Conservation (phyloP, 2,113 vertebrate species). For the Hippocampus comes region DNA sequence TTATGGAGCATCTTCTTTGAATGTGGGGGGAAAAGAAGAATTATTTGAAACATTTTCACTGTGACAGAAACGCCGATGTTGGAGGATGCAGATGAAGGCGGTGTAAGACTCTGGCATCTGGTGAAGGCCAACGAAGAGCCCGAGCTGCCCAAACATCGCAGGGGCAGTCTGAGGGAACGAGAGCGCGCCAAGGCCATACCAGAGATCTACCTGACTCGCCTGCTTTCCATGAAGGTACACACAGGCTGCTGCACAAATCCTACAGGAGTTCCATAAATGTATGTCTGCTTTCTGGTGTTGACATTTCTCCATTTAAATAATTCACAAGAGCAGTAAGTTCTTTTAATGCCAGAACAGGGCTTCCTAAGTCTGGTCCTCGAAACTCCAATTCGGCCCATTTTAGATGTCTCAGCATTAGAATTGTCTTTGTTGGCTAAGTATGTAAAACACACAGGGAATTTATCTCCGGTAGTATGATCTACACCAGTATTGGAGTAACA, state of each 20-base stretch:
- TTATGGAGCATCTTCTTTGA: too few species aligned
- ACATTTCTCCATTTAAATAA: too few species aligned
- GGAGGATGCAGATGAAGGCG: conserved; percentile 95
- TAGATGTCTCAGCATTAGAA: too few species aligned
- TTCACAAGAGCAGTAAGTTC: too few species aligned
- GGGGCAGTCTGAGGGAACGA: conserved; percentile 88
- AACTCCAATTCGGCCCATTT: too few species aligned
- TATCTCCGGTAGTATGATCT: too few species aligned
- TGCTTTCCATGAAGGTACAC: conserved; percentile 96
- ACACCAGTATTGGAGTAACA: too few species aligned
- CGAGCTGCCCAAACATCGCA: conserved; percentile 88
- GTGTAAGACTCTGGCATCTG: conserved; percentile 92
- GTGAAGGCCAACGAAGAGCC: conserved; percentile 96
- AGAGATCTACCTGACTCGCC: conserved; percentile 96
- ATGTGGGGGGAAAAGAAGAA: neutral
- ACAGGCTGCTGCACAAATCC: neutral
- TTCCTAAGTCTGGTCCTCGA: too few species aligned
- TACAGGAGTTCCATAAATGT: neutral
- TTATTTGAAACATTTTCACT: neutral
- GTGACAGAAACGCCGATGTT: conserved; percentile 92
- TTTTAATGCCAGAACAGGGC: too few species aligned
- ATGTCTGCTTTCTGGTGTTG: too few species aligned
- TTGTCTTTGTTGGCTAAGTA: too few species aligned
- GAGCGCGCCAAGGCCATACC: conserved; percentile 95
- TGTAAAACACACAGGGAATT: too few species aligned